Conservation (phyloP, 2,888 invertebrate species). For the Plagodis dolabraria region DNA sequence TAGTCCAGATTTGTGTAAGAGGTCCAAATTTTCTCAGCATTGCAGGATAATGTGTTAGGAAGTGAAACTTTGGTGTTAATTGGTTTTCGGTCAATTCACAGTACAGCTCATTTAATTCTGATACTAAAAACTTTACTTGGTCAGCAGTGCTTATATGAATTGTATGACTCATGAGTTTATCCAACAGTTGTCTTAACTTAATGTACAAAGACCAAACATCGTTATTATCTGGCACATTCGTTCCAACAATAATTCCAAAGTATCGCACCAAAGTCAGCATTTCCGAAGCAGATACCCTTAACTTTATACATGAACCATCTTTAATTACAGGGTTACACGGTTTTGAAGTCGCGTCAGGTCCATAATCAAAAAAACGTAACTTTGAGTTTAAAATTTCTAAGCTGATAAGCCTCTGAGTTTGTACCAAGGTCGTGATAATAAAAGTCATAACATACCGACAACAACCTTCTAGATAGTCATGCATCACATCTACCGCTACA, state of each 20-base stretch:
- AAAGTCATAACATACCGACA: no score
- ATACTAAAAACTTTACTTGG: slow-evolving; percentile 20
- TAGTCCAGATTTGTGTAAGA: slow-evolving; percentile 28
- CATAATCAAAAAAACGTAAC: slow-evolving; percentile 19
- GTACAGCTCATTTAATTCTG: slow-evolving; percentile 29
- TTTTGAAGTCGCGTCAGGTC: slow-evolving; percentile 12
- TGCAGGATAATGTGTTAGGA: slow-evolving; percentile 27
- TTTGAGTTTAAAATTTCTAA: no score
- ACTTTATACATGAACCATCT: slow-evolving; percentile 2
- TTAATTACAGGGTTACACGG: slow-evolving; percentile 6
- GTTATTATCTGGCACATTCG: slow-evolving; percentile 26
- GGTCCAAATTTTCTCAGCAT: slow-evolving; percentile 32
- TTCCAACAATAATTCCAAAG: slow-evolving; percentile 32
- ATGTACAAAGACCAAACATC: slow-evolving; percentile 26
- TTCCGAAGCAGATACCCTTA: slow-evolving; percentile 22
- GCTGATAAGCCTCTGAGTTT: no score
- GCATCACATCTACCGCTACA: slow-evolving; percentile 29
- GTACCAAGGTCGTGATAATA: no score
- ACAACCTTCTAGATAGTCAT: slow-evolving; percentile 30
- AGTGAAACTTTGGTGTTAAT: slow-evolving; percentile 22
- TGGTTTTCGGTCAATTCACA: slow-evolving; percentile 6
- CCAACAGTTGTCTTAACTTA: slow-evolving; percentile 6
- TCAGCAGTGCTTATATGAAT: slow-evolving; percentile 17
- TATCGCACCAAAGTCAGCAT: slow-evolving; percentile 29
- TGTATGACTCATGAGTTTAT: slow-evolving; percentile 4